Base-by-base conservation (phyloP, 2,888 invertebrate species). In the Tenthredo amoena region DNA sequence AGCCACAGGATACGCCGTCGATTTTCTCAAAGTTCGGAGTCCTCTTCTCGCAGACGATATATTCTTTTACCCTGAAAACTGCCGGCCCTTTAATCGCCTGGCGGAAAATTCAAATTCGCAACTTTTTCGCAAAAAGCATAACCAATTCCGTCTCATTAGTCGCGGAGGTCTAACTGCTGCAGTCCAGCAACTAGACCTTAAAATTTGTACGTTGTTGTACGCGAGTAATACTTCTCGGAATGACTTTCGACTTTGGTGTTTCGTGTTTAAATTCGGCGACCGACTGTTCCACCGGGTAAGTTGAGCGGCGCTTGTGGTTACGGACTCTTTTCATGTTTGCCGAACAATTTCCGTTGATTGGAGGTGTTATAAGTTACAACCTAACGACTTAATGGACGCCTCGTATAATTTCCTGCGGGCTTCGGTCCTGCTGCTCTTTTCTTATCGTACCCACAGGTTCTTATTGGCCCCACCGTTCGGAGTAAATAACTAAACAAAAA, bases 361-460 rank as follows among this genome's bases (percentile, higher is more conserved):
- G 82, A 87, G 87, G 87, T 87, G 87, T 87, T 87, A 87, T 85
- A 83, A 83, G 83, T 83, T 83, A 83, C 83, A 83, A 87, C 84
- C 84, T 86, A 87, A 87, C 86, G 87, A 87, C 87, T 87, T 87
- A 87, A 87, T 87, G 87, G 84, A 86, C 85, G 83, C 85, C 85
- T 72, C 85, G 81, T 82, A 81, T 85, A 83, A 83, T 43, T 47
- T 68, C 18, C 81, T 21, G 47, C 26, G 47, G 47, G 47, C 31
- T 68, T 68, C 9, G 34, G 26, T 50, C 77, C 55, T 83, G 58
- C 18, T 50, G 31, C 55, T 77, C 34, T 77, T 77, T 77, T 31
- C 31, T 55, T 55, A 37, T 40, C 50, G 18, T 50, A 34, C n/a
- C 34, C 31, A 34, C 34, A 18, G 34, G 68, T 18, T 68, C 68